phyloP scores from a whole-genome alignment of 2,113 vertebrate genomes.

The Crotalus helleri region DNA sequence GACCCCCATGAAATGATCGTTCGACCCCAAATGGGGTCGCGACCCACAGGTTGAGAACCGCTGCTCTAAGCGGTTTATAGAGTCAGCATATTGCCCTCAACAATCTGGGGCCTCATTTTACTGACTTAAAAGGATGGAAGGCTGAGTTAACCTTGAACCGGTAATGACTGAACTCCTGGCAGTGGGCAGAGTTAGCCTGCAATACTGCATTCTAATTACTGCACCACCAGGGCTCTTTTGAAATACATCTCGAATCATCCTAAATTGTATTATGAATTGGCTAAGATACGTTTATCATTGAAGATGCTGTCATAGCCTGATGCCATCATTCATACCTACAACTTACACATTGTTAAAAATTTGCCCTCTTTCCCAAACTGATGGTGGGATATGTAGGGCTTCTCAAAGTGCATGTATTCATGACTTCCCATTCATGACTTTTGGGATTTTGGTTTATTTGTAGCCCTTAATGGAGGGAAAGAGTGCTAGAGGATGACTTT shows the following conservation, averaged over 20 bases:
- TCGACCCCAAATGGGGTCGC: no score
- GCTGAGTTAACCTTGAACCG: background rate
- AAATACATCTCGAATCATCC: background rate
- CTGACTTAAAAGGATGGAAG: background rate
- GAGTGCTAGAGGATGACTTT: background rate
- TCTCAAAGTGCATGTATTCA: background rate
- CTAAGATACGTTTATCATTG: background rate
- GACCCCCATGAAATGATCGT: no score
- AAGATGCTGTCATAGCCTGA: background rate
- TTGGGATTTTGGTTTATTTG: background rate
- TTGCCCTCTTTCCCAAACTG: background rate
- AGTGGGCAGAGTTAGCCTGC: background rate
- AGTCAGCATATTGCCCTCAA: background rate
- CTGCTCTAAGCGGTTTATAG: background rate
- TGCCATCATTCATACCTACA: background rate
- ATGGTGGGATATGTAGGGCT: background rate
- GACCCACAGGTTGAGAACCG: no score
- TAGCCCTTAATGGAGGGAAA: background rate
- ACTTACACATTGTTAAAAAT: background rate
- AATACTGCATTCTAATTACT: background rate
- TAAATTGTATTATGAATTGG: background rate
- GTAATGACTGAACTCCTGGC: background rate
- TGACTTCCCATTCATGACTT: background rate
- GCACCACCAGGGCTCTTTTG: background rate
- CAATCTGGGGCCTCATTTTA: background rate